A percentile compares a stretch with the other conserved stretches of the same genome.
phyloP scores from a whole-genome alignment of 2,113 vertebrate species.

The Nothocercus julius region DNA sequence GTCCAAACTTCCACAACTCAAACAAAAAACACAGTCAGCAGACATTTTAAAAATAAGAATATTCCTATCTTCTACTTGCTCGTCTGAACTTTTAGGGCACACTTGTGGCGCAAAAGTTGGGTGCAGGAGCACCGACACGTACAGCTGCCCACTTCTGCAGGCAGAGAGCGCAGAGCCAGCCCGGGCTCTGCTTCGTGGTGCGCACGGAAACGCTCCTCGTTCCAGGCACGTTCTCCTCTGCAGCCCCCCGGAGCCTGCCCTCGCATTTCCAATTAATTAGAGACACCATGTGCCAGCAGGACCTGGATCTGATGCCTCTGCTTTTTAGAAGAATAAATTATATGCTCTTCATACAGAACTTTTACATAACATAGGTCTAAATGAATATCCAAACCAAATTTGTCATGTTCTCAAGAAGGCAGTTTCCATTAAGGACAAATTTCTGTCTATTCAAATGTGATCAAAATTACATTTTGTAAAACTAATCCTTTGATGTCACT shows the following conservation, averaged over 20 bases:
- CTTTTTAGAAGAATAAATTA: not conserved
- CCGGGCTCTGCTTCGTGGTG: not conserved
- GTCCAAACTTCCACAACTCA: not conserved
- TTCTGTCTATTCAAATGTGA: not conserved
- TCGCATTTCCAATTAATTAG: not conserved
- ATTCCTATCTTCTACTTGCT: not conserved
- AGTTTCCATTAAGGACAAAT: not conserved
- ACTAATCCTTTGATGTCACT: not conserved
- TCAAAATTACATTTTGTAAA: not conserved
- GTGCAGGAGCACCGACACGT: accelerated
- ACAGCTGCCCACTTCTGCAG: not conserved
- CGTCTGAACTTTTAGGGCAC: not conserved
- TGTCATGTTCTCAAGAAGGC: accelerated
- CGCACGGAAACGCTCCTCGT: not conserved
- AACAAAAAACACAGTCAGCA: not conserved
- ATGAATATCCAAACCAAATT: not conserved
- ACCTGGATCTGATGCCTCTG: not conserved
- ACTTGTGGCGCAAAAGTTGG: not conserved
- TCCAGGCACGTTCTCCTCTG: accelerated
- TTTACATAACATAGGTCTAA: not conserved
- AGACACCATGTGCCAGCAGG: not conserved
- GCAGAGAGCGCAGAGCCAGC: not conserved
- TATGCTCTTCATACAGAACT: not conserved
- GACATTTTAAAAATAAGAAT: not conserved
- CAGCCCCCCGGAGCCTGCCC: not conserved